These are phyloP conservation scores for Carcharodon carcharias DNA, from an alignment of 2,797 vertebrate genomes.

Conservation along the genomic window DNA sequence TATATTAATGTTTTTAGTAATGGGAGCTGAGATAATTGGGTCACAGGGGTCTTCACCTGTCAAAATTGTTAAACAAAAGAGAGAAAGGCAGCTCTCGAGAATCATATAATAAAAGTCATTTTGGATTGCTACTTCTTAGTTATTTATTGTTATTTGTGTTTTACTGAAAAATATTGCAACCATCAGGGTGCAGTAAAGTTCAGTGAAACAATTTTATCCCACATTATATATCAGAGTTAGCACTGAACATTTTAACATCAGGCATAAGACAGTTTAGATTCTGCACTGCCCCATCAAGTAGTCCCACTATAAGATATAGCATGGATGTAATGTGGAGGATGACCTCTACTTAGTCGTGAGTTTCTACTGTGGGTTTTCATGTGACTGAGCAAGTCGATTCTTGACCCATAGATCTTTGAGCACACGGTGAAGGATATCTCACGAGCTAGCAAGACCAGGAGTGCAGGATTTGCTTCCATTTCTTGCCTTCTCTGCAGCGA, in stretches of 20 bases:
- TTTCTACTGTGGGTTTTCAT: no score
- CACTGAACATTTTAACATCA: background rate
- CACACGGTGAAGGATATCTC: no score
- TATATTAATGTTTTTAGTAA: background rate
- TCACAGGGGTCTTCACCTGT: background rate
- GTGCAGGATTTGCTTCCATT: no score
- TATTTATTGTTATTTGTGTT: background rate
- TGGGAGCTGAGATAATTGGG: slow-evolving; percentile 17
- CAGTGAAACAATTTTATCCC: no score
- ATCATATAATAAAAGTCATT: background rate
- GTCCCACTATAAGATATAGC: background rate
- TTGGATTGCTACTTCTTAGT: background rate
- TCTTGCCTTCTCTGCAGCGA: no score
- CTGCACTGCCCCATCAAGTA: background rate
- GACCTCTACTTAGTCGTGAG: no score
- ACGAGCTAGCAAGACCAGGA: no score
- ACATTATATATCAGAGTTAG: background rate
- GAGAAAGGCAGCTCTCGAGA: background rate
- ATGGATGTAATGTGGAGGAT: background rate
- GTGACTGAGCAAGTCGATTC: no score
- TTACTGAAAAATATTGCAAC: background rate
- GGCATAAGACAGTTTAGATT: background rate
- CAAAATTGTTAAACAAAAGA: background rate
- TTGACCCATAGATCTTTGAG: no score
- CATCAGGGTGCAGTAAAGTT: background rate